Evolutionary conservation across 2,113 vertebrate genomes (phyloP), one percentile per base, ranked within the genome.

Genomic region (Chelonoidis abingdonii): DNA sequence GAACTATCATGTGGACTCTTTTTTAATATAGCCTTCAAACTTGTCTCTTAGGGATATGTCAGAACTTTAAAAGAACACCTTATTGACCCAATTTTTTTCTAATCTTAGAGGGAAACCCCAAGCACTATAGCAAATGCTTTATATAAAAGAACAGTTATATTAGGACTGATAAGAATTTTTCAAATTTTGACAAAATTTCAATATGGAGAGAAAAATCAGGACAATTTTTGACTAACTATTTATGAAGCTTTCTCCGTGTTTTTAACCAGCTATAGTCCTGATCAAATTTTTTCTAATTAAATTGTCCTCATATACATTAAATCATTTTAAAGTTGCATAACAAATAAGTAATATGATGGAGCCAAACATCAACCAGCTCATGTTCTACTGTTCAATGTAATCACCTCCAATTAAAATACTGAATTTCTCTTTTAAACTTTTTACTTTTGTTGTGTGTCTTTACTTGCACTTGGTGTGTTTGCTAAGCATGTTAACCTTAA

Each of bases 151-250:
- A 93, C 47, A 84, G 81, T 56, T 92, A 94, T 93, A 96, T 96
- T 97, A 87, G 65, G 12, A 87, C 29, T 82, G 89, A 22, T 86
- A 9, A 3, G 24, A 2, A 49, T 53, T 94, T 87, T 95, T 75
- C 86, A 89, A 83, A 93, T 92, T 92, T 86, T 84, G 83, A 76
- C 96, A 95, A 90, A 93, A 80, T 84, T 47, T 86, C 92, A 97
- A 94, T 87, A 62, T 62, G 86, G 80, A 89, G 54, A 52, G 65
- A 84, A 86, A 93, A 96, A 89, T 69, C 62, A n/a, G 31, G 62
- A 7, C 14, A 69, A 69, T 69, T 69, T 59, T 69, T 69, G 16
- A n/a, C 62, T 69, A 69, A 69, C n/a, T n/a, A 65, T 65, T 35
- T 65, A 17, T 65, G 16, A 65, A 35, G 31, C 62, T 65, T n/a